Percentiles rank a stretch among this genome's conserved stretches.
Conservation (phyloP, 2,113 vertebrate genomes). For the Oxyura jamaicensis region DNA sequence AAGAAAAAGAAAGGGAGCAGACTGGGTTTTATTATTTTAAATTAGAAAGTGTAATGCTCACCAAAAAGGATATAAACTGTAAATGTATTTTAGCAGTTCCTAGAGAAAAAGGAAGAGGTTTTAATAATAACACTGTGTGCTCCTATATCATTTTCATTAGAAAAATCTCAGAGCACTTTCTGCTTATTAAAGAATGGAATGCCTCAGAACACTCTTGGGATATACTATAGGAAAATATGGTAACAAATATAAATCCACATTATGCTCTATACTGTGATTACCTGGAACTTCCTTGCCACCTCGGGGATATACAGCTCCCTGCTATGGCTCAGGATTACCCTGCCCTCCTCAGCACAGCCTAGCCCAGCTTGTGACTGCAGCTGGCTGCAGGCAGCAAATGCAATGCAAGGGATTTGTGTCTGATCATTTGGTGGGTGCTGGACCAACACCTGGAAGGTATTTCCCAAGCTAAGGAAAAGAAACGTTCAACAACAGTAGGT, state of each 20-base stretch:
- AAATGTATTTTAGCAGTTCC: conserved; percentile 67
- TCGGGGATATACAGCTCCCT: neutral
- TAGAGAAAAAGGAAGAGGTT: conserved; percentile 57
- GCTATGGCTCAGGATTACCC: neutral
- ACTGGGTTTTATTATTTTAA: conserved; percentile 65
- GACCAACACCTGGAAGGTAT: accelerated
- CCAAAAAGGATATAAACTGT: conserved; percentile 67
- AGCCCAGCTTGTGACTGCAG: neutral
- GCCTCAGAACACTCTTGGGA: conserved; percentile 49
- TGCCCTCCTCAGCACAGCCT: neutral
- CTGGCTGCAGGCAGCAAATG: neutral
- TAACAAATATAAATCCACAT: conserved; percentile 42
- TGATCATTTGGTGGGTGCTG: accelerated
- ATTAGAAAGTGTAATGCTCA: conserved; percentile 63
- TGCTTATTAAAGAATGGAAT: conserved; percentile 60
- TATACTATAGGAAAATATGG: neutral
- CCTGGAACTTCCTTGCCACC: neutral
- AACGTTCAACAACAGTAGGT: neutral
- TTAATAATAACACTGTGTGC: conserved; percentile 66
- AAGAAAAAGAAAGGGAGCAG: conserved; percentile 30
- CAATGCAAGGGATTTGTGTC: accelerated
- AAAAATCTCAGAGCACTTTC: conserved; percentile 59
- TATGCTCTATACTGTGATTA: neutral
- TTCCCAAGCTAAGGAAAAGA: neutral
- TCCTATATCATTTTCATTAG: conserved; percentile 68